A percentile compares a stretch with the other conserved stretches of the same genome.
These are phyloP conservation scores for Channa maculata DNA, from an alignment of 2,113 vertebrate species.

Conservation along the genomic window DNA sequence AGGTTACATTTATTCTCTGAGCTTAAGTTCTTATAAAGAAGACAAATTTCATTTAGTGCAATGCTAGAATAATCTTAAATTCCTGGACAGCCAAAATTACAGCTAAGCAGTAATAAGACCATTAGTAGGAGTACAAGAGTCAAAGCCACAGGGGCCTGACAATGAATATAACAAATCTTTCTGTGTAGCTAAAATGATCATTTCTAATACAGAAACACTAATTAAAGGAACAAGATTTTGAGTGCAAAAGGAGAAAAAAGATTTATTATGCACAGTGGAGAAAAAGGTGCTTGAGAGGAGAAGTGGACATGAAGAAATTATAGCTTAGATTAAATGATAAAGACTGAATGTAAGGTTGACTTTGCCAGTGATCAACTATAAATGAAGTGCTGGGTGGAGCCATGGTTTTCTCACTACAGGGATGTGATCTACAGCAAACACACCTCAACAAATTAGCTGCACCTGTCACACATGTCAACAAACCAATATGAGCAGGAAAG, in stretches of 20 bases:
- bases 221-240: conserved; percentile 45
- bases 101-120: conserved; percentile 34
- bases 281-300: background rate
- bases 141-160: conserved; percentile 43
- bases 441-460: no score
- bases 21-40: conserved; percentile 13
- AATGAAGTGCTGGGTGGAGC: conserved; percentile 14
- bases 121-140: conserved; percentile 47
- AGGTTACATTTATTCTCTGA: conserved; percentile 12
- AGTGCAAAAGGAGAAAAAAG: background rate
- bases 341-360: background rate
- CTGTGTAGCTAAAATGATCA: conserved; percentile 12
- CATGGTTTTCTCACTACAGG: conserved; percentile 11
- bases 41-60: conserved; percentile 31
- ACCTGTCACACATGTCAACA: no score
- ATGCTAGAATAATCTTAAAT: conserved; percentile 34
- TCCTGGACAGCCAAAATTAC: conserved; percentile 30
- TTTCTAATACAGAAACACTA: conserved; percentile 46
- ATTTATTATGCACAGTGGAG: background rate
- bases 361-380: background rate
- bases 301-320: background rate
- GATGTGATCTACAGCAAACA: background rate
- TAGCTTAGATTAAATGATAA: background rate
- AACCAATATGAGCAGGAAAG: no score
- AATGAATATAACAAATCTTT: conserved; percentile 31